Conservation (phyloP, 2,888 invertebrate genomes). For the Cylindroiulus punctatus region DNA sequence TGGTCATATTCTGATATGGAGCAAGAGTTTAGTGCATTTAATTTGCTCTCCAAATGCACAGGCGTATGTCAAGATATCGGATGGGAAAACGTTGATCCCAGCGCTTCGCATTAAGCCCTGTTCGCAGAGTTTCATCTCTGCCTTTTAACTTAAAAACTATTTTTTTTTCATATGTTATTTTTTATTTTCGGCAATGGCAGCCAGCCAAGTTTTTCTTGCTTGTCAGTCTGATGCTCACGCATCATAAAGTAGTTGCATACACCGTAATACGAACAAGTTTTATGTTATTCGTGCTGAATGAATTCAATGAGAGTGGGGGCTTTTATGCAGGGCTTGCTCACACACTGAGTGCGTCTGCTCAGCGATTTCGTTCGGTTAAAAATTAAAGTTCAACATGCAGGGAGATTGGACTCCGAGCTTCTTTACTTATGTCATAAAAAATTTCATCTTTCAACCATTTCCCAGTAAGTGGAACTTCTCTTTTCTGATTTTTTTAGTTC, state of each 20-base stretch:
- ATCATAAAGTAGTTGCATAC: conserved; percentile 42
- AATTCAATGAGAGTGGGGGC: conserved; percentile 3
- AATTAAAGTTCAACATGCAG: conserved; percentile 28
- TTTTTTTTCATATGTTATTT: conserved; percentile 42
- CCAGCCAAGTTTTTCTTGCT: conserved; percentile 4
- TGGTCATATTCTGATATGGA: neutral
- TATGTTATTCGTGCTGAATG: conserved; percentile 38
- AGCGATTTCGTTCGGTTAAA: conserved; percentile 1
- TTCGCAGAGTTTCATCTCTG: conserved; percentile 11
- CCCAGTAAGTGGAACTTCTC: conserved; percentile 8
- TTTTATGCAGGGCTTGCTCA: neutral
- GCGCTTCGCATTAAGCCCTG: conserved; percentile 33
- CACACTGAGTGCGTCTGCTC: neutral
- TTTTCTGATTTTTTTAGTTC: conserved; percentile 10
- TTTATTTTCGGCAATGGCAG: conserved; percentile 15
- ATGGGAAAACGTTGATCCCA: conserved; percentile 36
- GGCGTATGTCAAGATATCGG: conserved; percentile 13
- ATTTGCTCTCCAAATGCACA: neutral
- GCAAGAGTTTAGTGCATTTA: conserved; percentile 32
- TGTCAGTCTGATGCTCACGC: conserved; percentile 42
- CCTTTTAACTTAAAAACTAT: conserved; percentile 36
- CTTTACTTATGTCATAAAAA: conserved; percentile 37
- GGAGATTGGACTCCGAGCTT: conserved; percentile 3
- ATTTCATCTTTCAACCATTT: conserved; percentile 16
- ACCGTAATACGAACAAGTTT: conserved; percentile 12